Evolutionary conservation across 1,140 invertebrate species (phyloP).

Genomic region (Bombus vancouverensis): DNA sequence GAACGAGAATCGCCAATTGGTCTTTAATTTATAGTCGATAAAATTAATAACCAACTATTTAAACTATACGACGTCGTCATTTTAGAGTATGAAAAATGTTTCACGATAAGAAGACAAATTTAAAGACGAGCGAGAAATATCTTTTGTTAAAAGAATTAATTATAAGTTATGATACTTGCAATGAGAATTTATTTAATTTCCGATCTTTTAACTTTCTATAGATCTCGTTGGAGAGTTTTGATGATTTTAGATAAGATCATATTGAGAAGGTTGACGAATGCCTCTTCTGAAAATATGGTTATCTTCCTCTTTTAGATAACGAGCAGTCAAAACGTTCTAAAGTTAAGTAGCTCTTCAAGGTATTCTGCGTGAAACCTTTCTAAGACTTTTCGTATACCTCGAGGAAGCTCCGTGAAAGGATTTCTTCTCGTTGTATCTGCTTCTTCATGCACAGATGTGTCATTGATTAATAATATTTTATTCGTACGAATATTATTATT

Average conservation of each 20-base stretch:
- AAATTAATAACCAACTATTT: no score
- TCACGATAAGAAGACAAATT: background rate
- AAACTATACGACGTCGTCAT: background rate
- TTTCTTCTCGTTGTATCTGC: background rate
- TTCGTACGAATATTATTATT: background rate
- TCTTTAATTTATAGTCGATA: no score
- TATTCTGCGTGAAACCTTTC: slow-evolving; percentile 3
- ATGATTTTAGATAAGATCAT: background rate
- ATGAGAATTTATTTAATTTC: background rate
- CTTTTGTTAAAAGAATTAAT: background rate
- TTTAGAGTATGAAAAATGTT: background rate
- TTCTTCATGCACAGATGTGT: background rate
- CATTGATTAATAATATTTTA: background rate
- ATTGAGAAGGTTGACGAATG: no score
- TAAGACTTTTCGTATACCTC: background rate
- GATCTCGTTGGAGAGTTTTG: background rate
- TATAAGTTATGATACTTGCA: background rate
- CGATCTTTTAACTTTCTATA: background rate
- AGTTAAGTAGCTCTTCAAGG: slow-evolving; percentile 1
- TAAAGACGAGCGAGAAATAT: background rate
- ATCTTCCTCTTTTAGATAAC: slow-evolving; percentile 12
- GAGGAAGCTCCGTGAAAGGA: no score
- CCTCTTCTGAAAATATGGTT: background rate
- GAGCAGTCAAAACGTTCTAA: background rate
- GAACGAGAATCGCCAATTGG: background rate